Evolutionary conservation across 2,888 invertebrate species (phyloP).

Genomic region (Cantharis rufa): DNA sequence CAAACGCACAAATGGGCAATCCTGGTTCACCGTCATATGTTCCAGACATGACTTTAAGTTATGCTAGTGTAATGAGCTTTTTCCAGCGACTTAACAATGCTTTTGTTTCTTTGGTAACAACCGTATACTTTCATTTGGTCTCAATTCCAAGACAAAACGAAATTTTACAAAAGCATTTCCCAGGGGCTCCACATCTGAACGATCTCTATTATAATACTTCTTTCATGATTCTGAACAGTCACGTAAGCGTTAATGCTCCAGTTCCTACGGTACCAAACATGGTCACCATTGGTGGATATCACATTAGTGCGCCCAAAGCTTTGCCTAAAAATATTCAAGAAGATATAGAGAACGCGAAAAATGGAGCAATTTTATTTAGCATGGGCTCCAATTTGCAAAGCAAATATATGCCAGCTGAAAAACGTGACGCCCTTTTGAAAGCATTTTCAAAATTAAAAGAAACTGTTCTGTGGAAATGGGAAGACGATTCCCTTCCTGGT

Average conservation of each 20-base stretch:
- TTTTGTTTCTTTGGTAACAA: conserved; percentile 35
- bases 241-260: conserved; percentile 58
- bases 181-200: conserved; percentile 37
- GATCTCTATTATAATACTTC: conserved; percentile 41
- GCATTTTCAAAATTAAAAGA: conserved; percentile 65
- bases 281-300: conserved; percentile 63
- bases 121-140: conserved; percentile 31
- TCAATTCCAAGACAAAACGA: conserved; percentile 30
- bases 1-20: conserved; percentile 58
- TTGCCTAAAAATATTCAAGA: conserved; percentile 56
- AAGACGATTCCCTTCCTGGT: conserved; percentile 54
- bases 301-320: conserved; percentile 45
- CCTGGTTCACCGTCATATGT: conserved; percentile 58
- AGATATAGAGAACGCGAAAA: conserved; percentile 58
- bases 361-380: conserved; percentile 63
- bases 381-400: conserved; percentile 65
- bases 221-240: conserved; percentile 46
- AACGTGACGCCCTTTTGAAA: conserved; percentile 59
- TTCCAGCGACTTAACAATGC: conserved; percentile 61
- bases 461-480: conserved; percentile 73
- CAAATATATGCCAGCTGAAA: conserved; percentile 59
- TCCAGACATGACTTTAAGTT: conserved; percentile 55
- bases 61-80: conserved; percentile 58
- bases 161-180: conserved; percentile 39
- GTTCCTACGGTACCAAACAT: conserved; percentile 61